phyloP scores from a whole-genome alignment of 2,888 invertebrate genomes.

The Mythimna vitellina region DNA sequence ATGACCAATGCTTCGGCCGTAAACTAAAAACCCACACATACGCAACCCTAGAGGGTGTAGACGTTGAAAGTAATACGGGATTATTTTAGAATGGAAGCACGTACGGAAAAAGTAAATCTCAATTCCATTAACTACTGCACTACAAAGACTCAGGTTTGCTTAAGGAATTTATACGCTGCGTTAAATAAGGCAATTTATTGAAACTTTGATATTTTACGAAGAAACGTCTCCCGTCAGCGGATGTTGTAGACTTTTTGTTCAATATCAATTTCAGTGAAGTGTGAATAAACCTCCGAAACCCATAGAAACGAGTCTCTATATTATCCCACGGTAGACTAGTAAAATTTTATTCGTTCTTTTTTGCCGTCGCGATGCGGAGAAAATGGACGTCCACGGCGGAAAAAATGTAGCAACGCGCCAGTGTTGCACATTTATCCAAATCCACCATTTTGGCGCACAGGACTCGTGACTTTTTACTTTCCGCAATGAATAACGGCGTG shows the following conservation, averaged over 20 bases:
- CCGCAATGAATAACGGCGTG: conserved; percentile 54
- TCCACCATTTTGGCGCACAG: conserved; percentile 44
- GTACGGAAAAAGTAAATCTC: conserved; percentile 65
- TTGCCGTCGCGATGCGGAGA: conserved; percentile 37
- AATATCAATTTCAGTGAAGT: conserved; percentile 52
- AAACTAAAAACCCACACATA: conserved; percentile 58
- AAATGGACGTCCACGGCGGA: conserved; percentile 54
- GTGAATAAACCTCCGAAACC: conserved; percentile 44
- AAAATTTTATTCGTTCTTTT: conserved; percentile 55
- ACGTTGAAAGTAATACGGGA: conserved; percentile 45
- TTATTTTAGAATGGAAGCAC: conserved; percentile 62
- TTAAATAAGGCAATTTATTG: conserved; percentile 71
- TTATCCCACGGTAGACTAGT: conserved; percentile 44
- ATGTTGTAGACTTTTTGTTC: conserved; percentile 44
- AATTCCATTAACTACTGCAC: conserved; percentile 67
- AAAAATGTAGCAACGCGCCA: conserved; percentile 46
- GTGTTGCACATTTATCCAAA: conserved; percentile 64
- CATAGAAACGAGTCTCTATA: conserved; percentile 31
- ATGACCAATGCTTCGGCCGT: conserved; percentile 52
- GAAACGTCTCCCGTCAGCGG: conserved; percentile 31
- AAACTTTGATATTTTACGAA: conserved; percentile 62
- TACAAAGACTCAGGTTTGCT: conserved; percentile 63
- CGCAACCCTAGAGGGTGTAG: conserved; percentile 19
- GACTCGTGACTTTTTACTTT: conserved; percentile 56
- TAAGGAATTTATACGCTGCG: conserved; percentile 63